Evolutionary conservation across 2,797 vertebrate species (phyloP), one percentile per base, ranked within the genome.

Genomic region (Gymnoscopelus braueri): DNA sequence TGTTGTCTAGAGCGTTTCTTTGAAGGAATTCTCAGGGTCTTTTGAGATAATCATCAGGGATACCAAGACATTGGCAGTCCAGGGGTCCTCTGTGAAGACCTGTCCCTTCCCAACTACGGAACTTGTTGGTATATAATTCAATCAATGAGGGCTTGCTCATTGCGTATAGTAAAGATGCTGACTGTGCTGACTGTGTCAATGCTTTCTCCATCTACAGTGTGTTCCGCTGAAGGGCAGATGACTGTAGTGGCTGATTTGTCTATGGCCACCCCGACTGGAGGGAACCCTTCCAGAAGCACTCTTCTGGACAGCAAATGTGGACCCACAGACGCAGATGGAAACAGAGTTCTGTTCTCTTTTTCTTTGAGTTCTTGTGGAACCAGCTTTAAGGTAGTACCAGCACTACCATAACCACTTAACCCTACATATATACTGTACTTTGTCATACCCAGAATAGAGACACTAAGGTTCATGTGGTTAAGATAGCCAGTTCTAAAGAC

Each of bases 301-400:
- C 88, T 95, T 2, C 39, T 84, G 7, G 87, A 94, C 39, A 63
- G 48, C 19, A 69, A 57, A 35, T 96, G 95, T 77, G 80, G 81
- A 26, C 93, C 93, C 14, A 87, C 44, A 73, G 90, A 94, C 2
- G 67, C 66, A 0, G 87, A 90, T 1, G n/a, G 79, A 55, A 81
- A 60, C 60, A 89, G 84, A 14, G 91, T 87, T 5, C 91, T 96
- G 49, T 96, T 95, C 84, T 88, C 86, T 9, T 92, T 94, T 69
- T 80, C 87, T 0, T 39, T 95, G n/a, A 91, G 92, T 59, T 87
- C 76, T 71, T 96, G 94, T 86, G 93, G 92, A 9, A 91, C 93
- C 55, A 89, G 57, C 60, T 59, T 93, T 10, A 70, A 73, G 88
- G 92, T 93, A 73, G 14, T 29, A 39, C 7, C 39, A 44, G 39